Conservation (phyloP, 2,888 invertebrate species). For the Lingula anatina region DNA sequence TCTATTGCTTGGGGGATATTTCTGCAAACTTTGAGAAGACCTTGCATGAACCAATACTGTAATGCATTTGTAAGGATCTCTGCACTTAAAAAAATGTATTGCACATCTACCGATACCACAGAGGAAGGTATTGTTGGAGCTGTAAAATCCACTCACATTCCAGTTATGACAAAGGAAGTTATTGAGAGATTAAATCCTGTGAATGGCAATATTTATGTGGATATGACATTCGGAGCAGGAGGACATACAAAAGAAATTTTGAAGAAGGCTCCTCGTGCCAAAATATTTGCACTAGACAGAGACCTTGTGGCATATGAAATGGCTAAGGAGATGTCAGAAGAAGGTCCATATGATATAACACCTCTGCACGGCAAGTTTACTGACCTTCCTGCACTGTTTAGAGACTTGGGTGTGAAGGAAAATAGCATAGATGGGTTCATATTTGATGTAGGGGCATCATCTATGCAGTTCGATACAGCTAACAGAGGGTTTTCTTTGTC, state of each 20-base stretch:
- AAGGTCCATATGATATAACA: conserved; percentile 7
- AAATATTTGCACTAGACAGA: conserved; percentile 77
- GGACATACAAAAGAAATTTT: conserved; percentile 79
- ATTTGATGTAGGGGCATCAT: conserved; percentile 91
- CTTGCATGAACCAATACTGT: no score
- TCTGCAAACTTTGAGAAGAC: no score
- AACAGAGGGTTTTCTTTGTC: conserved; percentile 81
- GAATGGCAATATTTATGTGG: conserved; percentile 58
- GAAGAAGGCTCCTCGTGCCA: conserved; percentile 61
- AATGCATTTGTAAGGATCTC: no score
- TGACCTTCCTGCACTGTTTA: conserved; percentile 69
- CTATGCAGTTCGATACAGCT: conserved; percentile 85
- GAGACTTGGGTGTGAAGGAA: conserved; percentile 56
- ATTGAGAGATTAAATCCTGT: conserved; percentile 17
- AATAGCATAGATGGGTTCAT: conserved; percentile 77
- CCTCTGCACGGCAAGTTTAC: conserved; percentile 71
- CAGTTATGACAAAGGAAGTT: conserved; percentile 29
- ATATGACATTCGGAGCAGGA: conserved; percentile 96
- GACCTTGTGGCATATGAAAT: conserved; percentile 74
- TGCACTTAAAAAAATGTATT: no score
- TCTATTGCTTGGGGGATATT: no score
- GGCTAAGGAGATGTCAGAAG: conserved; percentile 59
- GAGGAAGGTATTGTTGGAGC: no score
- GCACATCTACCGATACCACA: no score
- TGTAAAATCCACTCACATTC: no score